Base-by-base conservation (phyloP, 2,113 vertebrate genomes). In the Barnardius zonarius region DNA sequence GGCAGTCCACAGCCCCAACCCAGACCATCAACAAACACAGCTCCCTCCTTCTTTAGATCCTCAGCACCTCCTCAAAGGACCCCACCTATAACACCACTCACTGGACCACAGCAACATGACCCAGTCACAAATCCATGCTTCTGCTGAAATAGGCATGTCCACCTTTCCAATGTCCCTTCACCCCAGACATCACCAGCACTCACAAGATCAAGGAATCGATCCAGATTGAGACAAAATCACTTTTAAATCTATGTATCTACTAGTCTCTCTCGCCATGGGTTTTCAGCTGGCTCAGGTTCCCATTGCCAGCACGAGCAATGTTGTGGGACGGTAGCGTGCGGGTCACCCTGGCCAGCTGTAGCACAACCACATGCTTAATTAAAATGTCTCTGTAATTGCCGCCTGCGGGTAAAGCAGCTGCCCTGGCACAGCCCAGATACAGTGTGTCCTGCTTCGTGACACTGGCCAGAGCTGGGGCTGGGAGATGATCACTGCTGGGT, bases 321-420 rank as follows among this genome's bases (percentile, higher is more conserved):
- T 0, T 33, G 79, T 57, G 57, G 63, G 28, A 64, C 1, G 0
- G 57, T 15, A 79, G 48, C 1, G 1, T 27, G 48, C 0, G 2
- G 54, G 61, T 80, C 86, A 74, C 19, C 20, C 12, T 1, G 1
- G 35, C 10, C 2, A 0, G 63, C 76, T 66, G 63, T 14, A 80
- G 41, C 11, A 2, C 35, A 72, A 67, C 7, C 4, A 2, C 7
- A 59, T 0, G 13, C 46, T 59, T 75, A n/a, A 82, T 85, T 87
- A 76, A 91, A 89, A 83, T 1, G 2, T 27, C 67, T 92, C 77
- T 86, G 59, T 44, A 88, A 77, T 35, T 4, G 6, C 30, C 0
- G 22, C 33, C 66, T 39, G 44, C 1, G 10, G 31, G 62, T 85
- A 92, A 37, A 82, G 52, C 89, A 92, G 77, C 55, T 84, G 80